Conservation (phyloP, 1,140 invertebrate species). For the Bombus ignitus region DNA sequence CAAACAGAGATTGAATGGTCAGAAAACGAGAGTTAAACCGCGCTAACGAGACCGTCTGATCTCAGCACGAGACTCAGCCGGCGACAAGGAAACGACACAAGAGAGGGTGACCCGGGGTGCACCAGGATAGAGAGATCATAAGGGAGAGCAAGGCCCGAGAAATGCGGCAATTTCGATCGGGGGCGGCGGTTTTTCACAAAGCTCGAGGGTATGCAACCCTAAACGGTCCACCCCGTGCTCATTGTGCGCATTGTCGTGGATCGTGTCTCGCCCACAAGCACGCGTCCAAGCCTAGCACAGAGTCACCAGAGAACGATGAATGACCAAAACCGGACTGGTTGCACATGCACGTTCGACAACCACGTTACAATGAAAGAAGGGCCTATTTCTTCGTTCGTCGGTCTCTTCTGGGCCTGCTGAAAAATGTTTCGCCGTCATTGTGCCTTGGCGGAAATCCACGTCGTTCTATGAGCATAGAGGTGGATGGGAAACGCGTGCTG, state of each 20-base stretch:
- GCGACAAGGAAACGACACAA: neutral
- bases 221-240: constrained; percentile 69
- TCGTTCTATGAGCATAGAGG: neutral
- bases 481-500: constrained; percentile 66
- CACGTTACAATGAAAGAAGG: constrained; percentile 72
- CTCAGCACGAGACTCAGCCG: neutral
- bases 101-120: neutral
- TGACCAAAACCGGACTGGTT: constrained; percentile 68
- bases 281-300: constrained; percentile 31
- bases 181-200: constrained; percentile 46
- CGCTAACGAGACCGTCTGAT: neutral
- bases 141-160: constrained; percentile 1
- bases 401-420: constrained; percentile 22
- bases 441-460: constrained; percentile 24
- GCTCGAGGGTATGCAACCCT: constrained; percentile 38
- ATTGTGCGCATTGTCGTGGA: constrained; percentile 70
- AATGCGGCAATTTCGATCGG: constrained; percentile 55
- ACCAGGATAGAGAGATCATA: constrained; percentile 21
- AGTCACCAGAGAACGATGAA: constrained; percentile 48
- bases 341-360: constrained; percentile 72
- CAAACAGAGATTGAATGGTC: neutral
- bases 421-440: constrained; percentile 64
- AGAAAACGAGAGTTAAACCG: neutral
- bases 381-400: neutral
- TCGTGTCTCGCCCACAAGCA: constrained; percentile 60